A percentile compares a stretch with the other conserved stretches of the same genome.
These are phyloP conservation scores for Psophia crepitans DNA, from an alignment of 2,113 vertebrate genomes.

Conservation along the genomic window DNA sequence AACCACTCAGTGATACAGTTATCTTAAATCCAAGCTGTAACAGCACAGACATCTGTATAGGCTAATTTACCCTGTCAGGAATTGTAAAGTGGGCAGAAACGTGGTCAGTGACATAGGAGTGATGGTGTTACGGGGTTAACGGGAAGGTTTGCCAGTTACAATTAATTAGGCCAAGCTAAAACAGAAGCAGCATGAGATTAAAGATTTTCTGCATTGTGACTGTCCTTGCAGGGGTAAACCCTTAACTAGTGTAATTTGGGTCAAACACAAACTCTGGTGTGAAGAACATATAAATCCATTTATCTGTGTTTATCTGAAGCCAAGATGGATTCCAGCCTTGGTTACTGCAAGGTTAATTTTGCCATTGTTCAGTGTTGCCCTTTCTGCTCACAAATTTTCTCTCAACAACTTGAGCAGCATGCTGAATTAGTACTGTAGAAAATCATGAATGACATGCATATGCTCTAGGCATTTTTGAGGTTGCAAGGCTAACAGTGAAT, in stretches of 20 bases:
- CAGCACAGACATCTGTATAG: not conserved
- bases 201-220: not conserved
- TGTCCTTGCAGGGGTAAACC: not conserved
- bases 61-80: not conserved
- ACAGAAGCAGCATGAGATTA: not conserved
- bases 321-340: not conserved
- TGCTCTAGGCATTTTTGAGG: constrained; percentile 27
- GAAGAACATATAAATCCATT: not conserved
- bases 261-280: not conserved
- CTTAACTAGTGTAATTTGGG: not conserved
- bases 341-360: constrained; percentile 16
- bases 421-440: constrained; percentile 50
- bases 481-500: constrained; percentile 6
- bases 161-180: not conserved
- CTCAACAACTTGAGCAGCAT: constrained; percentile 6
- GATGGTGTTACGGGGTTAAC: not conserved
- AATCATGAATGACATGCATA: constrained; percentile 38
- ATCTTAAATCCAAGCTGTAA: not conserved
- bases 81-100: not conserved
- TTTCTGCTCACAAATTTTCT: constrained; percentile 9
- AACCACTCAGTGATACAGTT: not conserved
- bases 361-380: not conserved
- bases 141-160: not conserved
- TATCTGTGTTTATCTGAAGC: not conserved
- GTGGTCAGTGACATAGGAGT: not conserved